Percentiles rank a stretch among this genome's conserved stretches.
phyloP scores from a whole-genome alignment of 2,888 invertebrate species.

The Drosophila putrida region DNA sequence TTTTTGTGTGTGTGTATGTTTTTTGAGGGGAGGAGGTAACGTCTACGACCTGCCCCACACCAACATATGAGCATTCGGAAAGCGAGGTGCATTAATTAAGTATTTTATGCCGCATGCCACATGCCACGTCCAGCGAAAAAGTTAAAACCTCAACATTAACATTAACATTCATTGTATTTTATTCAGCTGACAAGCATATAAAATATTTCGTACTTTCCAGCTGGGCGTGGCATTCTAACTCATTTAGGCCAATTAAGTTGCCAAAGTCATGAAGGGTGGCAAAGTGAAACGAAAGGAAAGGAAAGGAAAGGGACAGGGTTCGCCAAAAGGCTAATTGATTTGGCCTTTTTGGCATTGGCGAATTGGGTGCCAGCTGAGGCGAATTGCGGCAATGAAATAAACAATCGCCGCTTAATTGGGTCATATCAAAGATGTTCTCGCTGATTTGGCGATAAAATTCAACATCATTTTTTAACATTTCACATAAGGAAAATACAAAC shows the following conservation, averaged over 20 bases:
- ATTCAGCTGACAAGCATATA: conserved; percentile 67
- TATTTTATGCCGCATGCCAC: conserved; percentile 61
- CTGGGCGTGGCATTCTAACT: conserved; percentile 34
- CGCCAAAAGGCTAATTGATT: conserved; percentile 71
- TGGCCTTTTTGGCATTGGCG: conserved; percentile 46
- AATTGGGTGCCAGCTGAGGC: conserved; percentile 35
- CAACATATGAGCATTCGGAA: conserved; percentile 18
- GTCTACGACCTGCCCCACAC: neutral
- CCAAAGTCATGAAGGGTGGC: conserved; percentile 13
- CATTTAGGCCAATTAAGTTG: conserved; percentile 71
- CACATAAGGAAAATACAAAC: conserved; percentile 11
- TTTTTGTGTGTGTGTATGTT: conserved; percentile 5
- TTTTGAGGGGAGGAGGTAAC: conserved; percentile 1
- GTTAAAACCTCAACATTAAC: conserved; percentile 57
- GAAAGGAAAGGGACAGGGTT: conserved; percentile 9
- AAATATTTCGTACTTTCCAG: conserved; percentile 37
- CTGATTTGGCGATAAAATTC: conserved; percentile 21
- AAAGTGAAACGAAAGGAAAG: too few species aligned
- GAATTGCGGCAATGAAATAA: conserved; percentile 38
- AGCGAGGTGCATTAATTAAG: conserved; percentile 69
- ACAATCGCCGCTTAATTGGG: conserved; percentile 42
- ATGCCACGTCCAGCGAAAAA: conserved; percentile 42
- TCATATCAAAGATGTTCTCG: conserved; percentile 32
- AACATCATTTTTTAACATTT: conserved; percentile 18
- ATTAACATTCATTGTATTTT: conserved; percentile 64